phyloP scores from a whole-genome alignment of 2,113 vertebrate genomes.

The Eclectus roratus region DNA sequence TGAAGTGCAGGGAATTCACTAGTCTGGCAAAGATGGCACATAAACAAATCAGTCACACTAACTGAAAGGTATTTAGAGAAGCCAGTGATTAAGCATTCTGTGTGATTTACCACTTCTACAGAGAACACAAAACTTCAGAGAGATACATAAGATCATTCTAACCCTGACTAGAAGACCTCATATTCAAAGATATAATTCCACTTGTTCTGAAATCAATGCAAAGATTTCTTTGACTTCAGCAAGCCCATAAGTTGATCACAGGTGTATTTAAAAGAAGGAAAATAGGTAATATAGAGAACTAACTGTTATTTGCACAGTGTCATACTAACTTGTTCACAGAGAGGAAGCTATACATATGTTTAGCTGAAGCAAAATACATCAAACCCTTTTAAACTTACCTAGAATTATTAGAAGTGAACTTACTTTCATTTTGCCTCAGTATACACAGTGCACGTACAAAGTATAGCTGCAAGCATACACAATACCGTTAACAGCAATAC shows the following conservation, averaged over 20 bases:
- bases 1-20: neutral
- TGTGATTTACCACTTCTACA: neutral
- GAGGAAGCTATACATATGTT: neutral
- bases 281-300: neutral
- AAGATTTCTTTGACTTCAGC: neutral
- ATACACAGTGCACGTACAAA: neutral
- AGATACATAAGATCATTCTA: neutral
- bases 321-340: neutral
- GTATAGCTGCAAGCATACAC: neutral
- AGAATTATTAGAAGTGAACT: neutral
- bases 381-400: neutral
- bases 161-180: neutral
- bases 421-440: conserved; percentile 3
- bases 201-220: neutral
- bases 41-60: neutral
- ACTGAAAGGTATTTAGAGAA: neutral
- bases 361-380: neutral
- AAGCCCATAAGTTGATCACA: neutral
- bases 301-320: neutral
- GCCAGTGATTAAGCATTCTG: neutral
- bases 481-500: neutral
- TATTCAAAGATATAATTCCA: neutral
- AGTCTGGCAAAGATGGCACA: neutral
- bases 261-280: neutral
- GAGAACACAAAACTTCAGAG: neutral